Evolutionary conservation across 1,140 invertebrate genomes (phyloP).

Genomic region (Aphis craccivora): DNA sequence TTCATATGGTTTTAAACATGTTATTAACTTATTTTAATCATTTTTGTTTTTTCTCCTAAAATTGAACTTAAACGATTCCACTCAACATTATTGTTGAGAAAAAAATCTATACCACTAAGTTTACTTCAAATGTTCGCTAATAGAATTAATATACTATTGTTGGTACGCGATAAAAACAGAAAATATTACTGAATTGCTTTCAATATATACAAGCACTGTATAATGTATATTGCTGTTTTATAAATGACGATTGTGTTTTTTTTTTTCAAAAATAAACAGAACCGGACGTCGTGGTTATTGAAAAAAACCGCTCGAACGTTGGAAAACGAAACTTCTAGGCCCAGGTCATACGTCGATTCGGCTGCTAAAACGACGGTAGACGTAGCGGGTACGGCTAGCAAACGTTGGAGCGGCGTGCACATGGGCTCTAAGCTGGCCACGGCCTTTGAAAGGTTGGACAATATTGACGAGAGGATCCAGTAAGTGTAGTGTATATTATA

Average conservation of each 20-base stretch:
- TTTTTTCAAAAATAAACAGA: constrained; percentile 4
- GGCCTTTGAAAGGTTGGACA: constrained; percentile 73
- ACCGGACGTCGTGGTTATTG: constrained; percentile 65
- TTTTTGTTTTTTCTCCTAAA: not conserved
- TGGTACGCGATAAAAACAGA: too few species aligned
- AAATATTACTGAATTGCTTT: too few species aligned
- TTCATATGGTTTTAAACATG: not conserved
- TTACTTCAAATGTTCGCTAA: not conserved
- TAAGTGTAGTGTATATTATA: constrained; percentile 58
- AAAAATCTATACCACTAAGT: not conserved
- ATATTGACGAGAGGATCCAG: constrained; percentile 72
- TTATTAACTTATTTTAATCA: not conserved
- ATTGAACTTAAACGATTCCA: not conserved
- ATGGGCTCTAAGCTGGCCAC: constrained; percentile 75
- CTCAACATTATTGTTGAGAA: not conserved
- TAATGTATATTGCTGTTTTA: not conserved
- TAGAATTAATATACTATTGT: too few species aligned
- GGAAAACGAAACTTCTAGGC: constrained; percentile 64
- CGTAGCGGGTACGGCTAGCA: constrained; percentile 69
- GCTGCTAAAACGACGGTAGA: constrained; percentile 65
- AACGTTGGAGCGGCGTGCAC: constrained; percentile 78
- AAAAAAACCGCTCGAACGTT: constrained; percentile 68
- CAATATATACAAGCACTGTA: too few species aligned
- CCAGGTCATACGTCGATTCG: constrained; percentile 74
- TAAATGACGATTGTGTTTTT: not conserved